These are phyloP conservation scores for Pseudomyrmex cubaensis DNA, from an alignment of 1,140 invertebrate genomes.

Conservation along the genomic window DNA sequence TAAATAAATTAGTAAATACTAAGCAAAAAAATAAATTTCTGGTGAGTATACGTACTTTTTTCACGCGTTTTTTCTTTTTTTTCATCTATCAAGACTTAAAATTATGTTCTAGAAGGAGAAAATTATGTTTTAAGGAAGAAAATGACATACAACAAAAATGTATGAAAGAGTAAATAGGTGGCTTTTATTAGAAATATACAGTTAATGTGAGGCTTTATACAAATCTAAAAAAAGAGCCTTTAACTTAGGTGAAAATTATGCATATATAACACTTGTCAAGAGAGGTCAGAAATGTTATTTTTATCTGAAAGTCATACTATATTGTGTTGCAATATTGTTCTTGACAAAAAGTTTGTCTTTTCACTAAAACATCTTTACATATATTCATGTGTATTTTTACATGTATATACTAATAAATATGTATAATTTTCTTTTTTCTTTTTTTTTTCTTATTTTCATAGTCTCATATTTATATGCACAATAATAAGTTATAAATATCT, in stretches of 20 bases:
- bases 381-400: conserved; percentile 13
- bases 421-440: conserved; percentile 37
- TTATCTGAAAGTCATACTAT: no score
- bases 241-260: conserved; percentile 59
- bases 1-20: no score
- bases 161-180: conserved; percentile 68
- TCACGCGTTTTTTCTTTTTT: no score
- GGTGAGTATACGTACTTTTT: no score
- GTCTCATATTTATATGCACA: conserved; percentile 34
- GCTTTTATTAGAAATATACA: conserved; percentile 81
- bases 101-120: background rate
- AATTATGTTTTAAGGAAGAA: background rate
- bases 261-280: conserved; percentile 29
- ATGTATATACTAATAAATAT: background rate
- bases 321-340: background rate
- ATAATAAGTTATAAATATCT: conserved; percentile 70
- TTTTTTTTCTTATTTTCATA: background rate
- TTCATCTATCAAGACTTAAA: no score
- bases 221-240: conserved; percentile 63
- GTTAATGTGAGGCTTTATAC: conserved; percentile 72
- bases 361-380: conserved; percentile 41
- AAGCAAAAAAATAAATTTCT: no score
- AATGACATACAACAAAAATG: background rate
- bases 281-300: background rate
- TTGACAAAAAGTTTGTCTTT: conserved; percentile 5